Evolutionary conservation across 2,888 invertebrate genomes (phyloP), one percentile per base, ranked within the genome.

Genomic region (Sphaeridia pumilis): DNA sequence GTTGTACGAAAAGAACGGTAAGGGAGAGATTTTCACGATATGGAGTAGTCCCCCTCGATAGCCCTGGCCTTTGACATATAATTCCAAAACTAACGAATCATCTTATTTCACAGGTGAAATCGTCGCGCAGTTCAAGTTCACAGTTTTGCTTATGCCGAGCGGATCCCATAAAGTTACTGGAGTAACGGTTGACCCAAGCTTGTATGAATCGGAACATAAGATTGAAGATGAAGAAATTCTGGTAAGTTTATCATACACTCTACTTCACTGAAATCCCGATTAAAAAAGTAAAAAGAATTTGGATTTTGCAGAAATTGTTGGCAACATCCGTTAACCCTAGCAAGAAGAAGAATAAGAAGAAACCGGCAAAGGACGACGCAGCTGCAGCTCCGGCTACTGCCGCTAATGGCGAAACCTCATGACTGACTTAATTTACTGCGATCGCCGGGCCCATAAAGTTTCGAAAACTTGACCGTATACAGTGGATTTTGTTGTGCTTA

Each of bases 111-210:
- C 76, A 75, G 93, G 81, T 63, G 97, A 98, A 76, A 77, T 83
- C 69, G 95, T 97, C 61, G 98, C 97, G 35, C 98, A 98, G 73
- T 98, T 93, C 74, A 99, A 99, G 75, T 93, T 92, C 69, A 98
- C 98, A 56, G 92, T 90, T 55, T 76, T 99, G 61, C 75, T 99
- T 66, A 86, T 97, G 83, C 95, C 97, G 1, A 90, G 87, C 68
- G 95, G 97, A 60, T 86, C 94, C 51, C 87, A 94, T 70, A 86
- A 87, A 75, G 94, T 98, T 66, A 95, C 97, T 35, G 95, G 94
- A 51, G 74, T 93, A 68, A 87, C 90, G 41, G 83, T 95, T 68
- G 88, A 94, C 63, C 74, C 80, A 59, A 84, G 83, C 53, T 70
- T 77, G 54, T 93, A 82, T 72, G 78, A 84, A 69, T 87, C 90